Evolutionary conservation across 2,113 vertebrate genomes (phyloP).

Genomic region (Urocitellus parryii): DNA sequence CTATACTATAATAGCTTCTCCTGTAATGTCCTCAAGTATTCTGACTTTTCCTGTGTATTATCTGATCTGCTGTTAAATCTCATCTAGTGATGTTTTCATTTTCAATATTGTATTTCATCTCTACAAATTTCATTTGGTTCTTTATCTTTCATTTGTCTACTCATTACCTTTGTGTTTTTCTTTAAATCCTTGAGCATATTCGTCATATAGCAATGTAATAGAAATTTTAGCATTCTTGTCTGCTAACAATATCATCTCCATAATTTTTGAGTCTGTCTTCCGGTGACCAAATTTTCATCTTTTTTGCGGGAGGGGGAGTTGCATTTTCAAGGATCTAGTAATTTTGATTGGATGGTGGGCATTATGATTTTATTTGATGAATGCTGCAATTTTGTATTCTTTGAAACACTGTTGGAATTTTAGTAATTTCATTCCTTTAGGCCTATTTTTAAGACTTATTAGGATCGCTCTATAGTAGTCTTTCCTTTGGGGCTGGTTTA

Average conservation of each 20-base stretch:
- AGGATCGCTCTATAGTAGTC: not conserved
- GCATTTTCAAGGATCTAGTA: not conserved
- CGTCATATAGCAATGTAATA: not conserved
- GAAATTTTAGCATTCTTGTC: not conserved
- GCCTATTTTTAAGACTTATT: not conserved
- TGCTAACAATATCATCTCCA: not conserved
- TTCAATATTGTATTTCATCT: not conserved
- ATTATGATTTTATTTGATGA: not conserved
- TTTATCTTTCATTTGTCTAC: not conserved
- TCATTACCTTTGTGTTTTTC: conserved; percentile 17
- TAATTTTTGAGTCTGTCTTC: not conserved
- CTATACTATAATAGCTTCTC: not conserved
- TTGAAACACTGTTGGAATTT: not conserved
- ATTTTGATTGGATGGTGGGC: not conserved
- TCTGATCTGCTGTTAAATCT: not conserved
- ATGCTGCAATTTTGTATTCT: not conserved
- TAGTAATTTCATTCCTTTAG: not conserved
- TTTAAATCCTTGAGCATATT: not conserved
- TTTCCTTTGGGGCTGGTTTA: not conserved
- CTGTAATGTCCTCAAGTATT: not conserved
- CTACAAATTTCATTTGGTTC: not conserved
- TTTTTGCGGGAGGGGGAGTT: not conserved
- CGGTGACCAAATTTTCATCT: not conserved
- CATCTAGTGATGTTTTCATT: conserved; percentile 39
- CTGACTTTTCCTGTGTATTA: not conserved